Evolutionary conservation across 2,888 invertebrate genomes (phyloP), one percentile per base, ranked within the genome.

Genomic region (Euplagia quadripunctaria): DNA sequence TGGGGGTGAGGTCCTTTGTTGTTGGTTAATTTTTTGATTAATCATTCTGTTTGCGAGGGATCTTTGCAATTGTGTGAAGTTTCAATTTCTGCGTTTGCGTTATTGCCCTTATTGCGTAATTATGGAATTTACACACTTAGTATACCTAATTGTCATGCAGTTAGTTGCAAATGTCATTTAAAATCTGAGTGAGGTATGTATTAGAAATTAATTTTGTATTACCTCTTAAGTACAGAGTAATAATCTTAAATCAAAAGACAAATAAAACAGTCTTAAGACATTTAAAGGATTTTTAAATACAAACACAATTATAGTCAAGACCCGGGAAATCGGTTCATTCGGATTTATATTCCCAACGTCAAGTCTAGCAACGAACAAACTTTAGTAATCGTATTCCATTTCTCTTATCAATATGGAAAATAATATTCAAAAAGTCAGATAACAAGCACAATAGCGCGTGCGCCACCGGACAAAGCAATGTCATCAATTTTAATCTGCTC

Each of bases 21-120:
- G 93, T 92, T 91, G 93, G 94, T 95, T 95, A 96, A 95, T 96
- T 96, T 96, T 95, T 95, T 96, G 96, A 96, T 96, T 95, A 96
- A 96, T 96, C 95, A 94, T 94, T 90, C 88, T 83, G 83, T 90
- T 89, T 81, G 85, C 87, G 86, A 88, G 92, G 92, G 86, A 87
- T 87, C 89, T 89, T 89, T 90, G 90, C 91, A 86, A 91, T 91
- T 90, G 88, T 90, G 87, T 92, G 92, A 92, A 90, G 88, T 87
- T 90, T 90, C 88, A 88, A 89, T 92, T 93, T 89, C 84, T 74
- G 70, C 71, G 64, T 84, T 82, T 82, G 70, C 72, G 58, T 80
- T 81, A 72, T 55, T 52, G 42, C 68, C 55, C 69, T 76, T 76
- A 75, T 76, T 78, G 68, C 73, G 75, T 76, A 77, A 74, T 85